Evolutionary conservation across 2,113 vertebrate species (phyloP).

Genomic region (Phrynosoma blainvillii): DNA sequence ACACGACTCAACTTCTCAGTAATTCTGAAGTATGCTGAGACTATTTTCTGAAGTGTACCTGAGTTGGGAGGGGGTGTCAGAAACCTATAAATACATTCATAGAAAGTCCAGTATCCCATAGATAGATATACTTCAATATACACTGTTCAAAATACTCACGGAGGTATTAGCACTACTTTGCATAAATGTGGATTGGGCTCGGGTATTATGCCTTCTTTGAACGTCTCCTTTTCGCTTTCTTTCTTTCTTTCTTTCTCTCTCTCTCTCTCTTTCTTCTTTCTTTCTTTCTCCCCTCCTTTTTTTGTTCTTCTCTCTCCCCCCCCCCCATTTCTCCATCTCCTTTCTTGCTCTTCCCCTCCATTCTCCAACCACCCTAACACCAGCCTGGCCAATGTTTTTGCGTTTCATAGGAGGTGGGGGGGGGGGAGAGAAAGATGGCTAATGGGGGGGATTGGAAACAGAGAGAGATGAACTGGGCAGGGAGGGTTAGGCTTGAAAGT

Average conservation of each 20-base stretch:
- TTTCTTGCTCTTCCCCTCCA: neutral
- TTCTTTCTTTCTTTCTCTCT: too few relatives aligned
- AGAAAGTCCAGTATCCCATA: too few relatives aligned
- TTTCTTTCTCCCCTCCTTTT: neutral
- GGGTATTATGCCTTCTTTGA: neutral
- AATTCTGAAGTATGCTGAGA: neutral
- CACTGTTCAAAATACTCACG: neutral
- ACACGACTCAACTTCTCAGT: neutral
- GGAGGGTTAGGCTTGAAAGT: constrained; percentile 25
- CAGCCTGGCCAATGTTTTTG: neutral
- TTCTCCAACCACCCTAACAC: neutral
- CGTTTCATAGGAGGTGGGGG: neutral
- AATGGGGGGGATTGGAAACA: neutral
- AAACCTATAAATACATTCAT: neutral
- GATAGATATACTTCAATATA: neutral
- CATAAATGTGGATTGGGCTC: neutral
- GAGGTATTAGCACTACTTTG: neutral
- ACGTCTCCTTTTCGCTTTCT: neutral
- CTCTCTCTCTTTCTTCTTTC: neutral
- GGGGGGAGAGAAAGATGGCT: too few relatives aligned
- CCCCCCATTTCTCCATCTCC: too few relatives aligned
- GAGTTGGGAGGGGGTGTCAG: neutral
- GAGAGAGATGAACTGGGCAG: constrained; percentile 20
- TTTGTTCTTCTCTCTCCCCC: neutral
- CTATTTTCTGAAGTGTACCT: neutral